Conservation (phyloP, 2,888 invertebrate genomes). For the Philaethria dido region DNA sequence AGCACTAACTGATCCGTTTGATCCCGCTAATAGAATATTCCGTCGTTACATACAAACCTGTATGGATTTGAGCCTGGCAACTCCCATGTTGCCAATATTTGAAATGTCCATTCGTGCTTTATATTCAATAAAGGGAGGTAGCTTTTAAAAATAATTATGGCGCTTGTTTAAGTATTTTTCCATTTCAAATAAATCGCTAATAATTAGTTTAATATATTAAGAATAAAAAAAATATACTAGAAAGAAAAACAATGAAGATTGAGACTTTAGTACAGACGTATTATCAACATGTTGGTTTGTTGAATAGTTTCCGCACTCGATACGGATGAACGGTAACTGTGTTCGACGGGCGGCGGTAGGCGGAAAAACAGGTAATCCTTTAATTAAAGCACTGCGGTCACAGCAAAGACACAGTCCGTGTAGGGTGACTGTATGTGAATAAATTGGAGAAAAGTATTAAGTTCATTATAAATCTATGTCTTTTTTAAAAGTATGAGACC, state of each 20-base stretch:
- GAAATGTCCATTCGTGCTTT: neutral
- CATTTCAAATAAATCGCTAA: neutral
- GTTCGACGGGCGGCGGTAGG: slow-evolving; percentile 44
- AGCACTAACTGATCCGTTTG: slow-evolving; percentile 64
- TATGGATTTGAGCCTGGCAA: neutral
- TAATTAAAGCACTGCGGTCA: slow-evolving; percentile 65
- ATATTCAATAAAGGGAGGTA: neutral
- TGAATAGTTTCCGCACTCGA: slow-evolving; percentile 30
- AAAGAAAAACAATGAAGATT: slow-evolving; percentile 14
- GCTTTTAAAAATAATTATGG: neutral
- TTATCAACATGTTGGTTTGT: slow-evolving; percentile 9
- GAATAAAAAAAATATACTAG: neutral
- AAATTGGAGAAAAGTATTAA: neutral
- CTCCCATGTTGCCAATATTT: neutral
- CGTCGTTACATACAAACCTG: slow-evolving; percentile 7
- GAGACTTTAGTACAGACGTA: neutral
- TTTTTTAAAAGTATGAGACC: neutral
- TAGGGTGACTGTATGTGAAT: slow-evolving; percentile 39
- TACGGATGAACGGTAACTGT: slow-evolving; percentile 45
- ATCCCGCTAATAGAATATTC: slow-evolving; percentile 64
- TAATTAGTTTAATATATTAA: neutral
- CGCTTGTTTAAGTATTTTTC: neutral
- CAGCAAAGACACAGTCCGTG: slow-evolving; percentile 54
- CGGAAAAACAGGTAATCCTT: slow-evolving; percentile 69
- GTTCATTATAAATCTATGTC: neutral